A percentile compares a stretch with the other conserved stretches of the same genome.
Conservation (phyloP, 2,113 vertebrate species). For the Odocoileus virginianus region DNA sequence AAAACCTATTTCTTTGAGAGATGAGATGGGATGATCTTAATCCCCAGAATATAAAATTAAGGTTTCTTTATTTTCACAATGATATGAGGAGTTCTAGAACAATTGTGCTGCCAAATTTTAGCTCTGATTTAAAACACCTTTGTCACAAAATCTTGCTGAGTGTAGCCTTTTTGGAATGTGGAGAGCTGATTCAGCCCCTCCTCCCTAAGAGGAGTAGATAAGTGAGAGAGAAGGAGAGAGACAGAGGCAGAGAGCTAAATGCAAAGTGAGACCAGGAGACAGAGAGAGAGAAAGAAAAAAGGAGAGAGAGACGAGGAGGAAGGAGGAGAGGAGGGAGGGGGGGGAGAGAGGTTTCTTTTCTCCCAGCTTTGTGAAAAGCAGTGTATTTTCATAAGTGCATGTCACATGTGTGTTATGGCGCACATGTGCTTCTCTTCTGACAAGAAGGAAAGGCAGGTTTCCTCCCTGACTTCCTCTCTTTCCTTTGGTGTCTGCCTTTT, state of each 20-base stretch:
- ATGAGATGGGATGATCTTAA: slow-evolving; percentile 8
- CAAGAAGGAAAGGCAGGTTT: background rate
- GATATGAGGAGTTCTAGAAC: slow-evolving; percentile 42
- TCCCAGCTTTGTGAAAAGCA: background rate
- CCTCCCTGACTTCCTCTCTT: background rate
- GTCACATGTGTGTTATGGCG: background rate
- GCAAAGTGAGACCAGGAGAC: background rate
- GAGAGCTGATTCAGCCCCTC: slow-evolving; percentile 31
- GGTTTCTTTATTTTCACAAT: slow-evolving; percentile 42
- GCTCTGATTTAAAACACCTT: slow-evolving; percentile 62
- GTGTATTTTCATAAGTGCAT: background rate
- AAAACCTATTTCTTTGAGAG: background rate
- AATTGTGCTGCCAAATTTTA: slow-evolving; percentile 49
- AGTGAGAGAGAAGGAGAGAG: background rate
- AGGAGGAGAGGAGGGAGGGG: accelerated
- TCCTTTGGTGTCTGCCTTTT: background rate
- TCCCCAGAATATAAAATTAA: slow-evolving; percentile 47
- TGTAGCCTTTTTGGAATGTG: background rate
- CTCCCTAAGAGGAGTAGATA: background rate
- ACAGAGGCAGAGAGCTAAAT: too few relatives aligned
- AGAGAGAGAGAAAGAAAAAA: background rate
- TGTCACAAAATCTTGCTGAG: slow-evolving; percentile 48
- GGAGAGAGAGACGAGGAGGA: too few relatives aligned
- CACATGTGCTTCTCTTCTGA: background rate
- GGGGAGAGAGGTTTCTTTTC: background rate